Conservation (phyloP, 2,888 invertebrate species). For the Cataglyphis rosenhaueri region DNA sequence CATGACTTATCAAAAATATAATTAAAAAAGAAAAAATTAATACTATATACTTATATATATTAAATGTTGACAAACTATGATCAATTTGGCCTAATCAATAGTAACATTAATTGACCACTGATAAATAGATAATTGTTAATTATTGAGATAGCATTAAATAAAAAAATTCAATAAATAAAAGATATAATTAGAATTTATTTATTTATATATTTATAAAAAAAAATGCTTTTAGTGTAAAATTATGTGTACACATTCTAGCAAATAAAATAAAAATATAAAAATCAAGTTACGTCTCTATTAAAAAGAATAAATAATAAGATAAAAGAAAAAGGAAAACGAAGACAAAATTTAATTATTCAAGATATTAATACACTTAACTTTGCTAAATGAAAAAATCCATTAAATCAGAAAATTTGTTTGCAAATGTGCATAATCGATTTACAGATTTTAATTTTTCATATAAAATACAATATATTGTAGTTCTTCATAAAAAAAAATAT, state of each 20-base stretch:
- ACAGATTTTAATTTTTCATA: background rate
- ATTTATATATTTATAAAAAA: background rate
- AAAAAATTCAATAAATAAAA: background rate
- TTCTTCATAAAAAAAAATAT: background rate
- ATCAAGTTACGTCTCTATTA: background rate
- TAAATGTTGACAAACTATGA: background rate
- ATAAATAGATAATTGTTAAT: background rate
- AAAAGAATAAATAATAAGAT: background rate
- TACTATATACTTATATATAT: background rate
- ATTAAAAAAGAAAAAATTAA: background rate
- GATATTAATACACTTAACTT: background rate
- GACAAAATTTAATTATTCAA: background rate
- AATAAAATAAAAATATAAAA: background rate
- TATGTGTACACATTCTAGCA: background rate
- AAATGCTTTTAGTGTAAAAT: background rate
- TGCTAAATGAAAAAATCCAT: background rate
- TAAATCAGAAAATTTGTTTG: background rate
- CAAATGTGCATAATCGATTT: background rate
- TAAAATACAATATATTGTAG: background rate
- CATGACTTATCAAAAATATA: background rate
- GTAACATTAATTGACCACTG: background rate
- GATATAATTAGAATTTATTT: background rate
- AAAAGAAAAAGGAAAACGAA: background rate
- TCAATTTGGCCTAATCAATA: background rate
- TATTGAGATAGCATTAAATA: background rate